Conservation (phyloP, 2,113 vertebrate species). For the Callaeas wilsoni region DNA sequence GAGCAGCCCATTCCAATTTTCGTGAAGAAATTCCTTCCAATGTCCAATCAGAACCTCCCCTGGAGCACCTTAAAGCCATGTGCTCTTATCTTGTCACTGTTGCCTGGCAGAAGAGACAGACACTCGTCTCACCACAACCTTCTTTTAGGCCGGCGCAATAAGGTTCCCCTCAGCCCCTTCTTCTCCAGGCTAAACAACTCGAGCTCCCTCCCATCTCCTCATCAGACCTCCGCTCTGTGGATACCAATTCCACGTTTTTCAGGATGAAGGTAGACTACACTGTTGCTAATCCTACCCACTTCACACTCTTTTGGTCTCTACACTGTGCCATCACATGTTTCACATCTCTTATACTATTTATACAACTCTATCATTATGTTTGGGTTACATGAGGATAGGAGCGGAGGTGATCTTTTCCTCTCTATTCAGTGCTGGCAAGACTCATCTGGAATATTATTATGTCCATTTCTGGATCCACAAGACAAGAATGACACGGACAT, state of each 20-base stretch:
- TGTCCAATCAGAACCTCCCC: neutral
- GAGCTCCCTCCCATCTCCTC: neutral
- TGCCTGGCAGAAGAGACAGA: neutral
- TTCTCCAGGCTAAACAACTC: neutral
- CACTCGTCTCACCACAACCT: neutral
- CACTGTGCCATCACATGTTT: neutral
- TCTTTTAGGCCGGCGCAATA: neutral
- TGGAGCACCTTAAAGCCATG: neutral
- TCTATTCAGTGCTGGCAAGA: neutral
- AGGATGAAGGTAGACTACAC: neutral
- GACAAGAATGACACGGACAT: neutral
- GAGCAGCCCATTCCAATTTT: neutral
- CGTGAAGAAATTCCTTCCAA: neutral
- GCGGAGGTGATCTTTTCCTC: neutral
- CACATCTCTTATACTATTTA: neutral
- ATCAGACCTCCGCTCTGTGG: neutral
- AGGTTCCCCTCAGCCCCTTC: neutral
- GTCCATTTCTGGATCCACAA: neutral
- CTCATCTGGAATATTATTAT: fast-evolving
- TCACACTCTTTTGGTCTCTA: neutral
- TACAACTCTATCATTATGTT: neutral
- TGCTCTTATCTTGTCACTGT: neutral
- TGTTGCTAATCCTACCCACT: neutral
- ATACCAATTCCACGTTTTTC: neutral
- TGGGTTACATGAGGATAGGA: neutral